Percentiles rank a stretch among this genome's conserved stretches.
phyloP scores from a whole-genome alignment of 2,888 invertebrate species.

The Aproaerema taeniolella region DNA sequence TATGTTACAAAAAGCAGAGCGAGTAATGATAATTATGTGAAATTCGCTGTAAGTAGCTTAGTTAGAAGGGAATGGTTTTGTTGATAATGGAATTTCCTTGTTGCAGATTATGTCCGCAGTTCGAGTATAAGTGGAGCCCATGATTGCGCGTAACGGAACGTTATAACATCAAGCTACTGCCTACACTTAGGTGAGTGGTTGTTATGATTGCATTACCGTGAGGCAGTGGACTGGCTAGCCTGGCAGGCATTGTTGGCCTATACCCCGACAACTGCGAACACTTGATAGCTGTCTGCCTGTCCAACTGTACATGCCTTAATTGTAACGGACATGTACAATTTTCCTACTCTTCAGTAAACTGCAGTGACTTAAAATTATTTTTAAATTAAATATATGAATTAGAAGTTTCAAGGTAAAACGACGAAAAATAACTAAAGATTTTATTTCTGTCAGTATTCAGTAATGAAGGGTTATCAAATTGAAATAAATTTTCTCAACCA shows the following conservation, averaged over 20 bases:
- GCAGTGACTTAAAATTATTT: too few relatives aligned
- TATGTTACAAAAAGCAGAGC: constrained; percentile 24
- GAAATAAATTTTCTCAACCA: constrained; percentile 15
- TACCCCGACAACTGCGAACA: too few relatives aligned
- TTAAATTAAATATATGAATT: too few relatives aligned
- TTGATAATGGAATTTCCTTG: constrained; percentile 31
- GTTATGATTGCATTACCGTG: constrained; percentile 12
- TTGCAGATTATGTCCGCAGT: constrained; percentile 47
- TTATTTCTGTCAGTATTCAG: too few relatives aligned
- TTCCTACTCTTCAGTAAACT: not conserved
- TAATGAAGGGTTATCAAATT: too few relatives aligned
- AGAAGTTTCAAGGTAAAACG: too few relatives aligned
- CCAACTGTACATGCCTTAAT: constrained; percentile 3
- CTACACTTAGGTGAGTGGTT: constrained; percentile 55
- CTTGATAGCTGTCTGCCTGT: constrained; percentile 8
- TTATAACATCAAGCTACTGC: constrained; percentile 66
- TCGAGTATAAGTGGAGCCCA: constrained; percentile 37
- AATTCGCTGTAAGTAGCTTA: not conserved
- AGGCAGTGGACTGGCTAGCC: constrained; percentile 5
- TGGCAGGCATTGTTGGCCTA: too few relatives aligned
- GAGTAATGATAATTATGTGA: constrained; percentile 11
- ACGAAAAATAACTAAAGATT: too few relatives aligned
- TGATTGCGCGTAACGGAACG: constrained; percentile 41
- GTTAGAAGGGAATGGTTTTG: constrained; percentile 7
- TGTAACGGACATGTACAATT: constrained; percentile 6